Evolutionary conservation across 2,113 vertebrate genomes (phyloP), one percentile per base, ranked within the genome.

Genomic region (Beaufortia kweichowensis): DNA sequence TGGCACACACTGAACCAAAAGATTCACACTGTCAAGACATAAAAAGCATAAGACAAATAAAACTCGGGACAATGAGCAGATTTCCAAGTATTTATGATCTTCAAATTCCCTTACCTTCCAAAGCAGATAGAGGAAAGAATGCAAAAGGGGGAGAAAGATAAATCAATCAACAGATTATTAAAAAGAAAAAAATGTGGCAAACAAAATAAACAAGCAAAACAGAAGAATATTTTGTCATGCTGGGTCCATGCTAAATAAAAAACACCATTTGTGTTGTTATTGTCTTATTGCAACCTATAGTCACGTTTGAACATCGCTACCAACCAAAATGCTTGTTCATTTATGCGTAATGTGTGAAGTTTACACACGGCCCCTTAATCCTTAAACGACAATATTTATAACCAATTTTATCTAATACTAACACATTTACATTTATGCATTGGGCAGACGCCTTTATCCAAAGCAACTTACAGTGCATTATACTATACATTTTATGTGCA

Each of bases 91-190:
- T 57, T 66, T 59, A 65, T 14, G 53, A 81, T 76, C 83, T 81
- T 83, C 63, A 72, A 77, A 68, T 50, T 79, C 80, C 79, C 90
- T 92, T 92, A 92, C 91, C 90, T 92, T 91, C 83, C 86, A 81
- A 84, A 85, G 78, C 19, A 65, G 66, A 86, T 79, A 83, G 88
- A 89, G 82, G 75, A 87, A 88, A 83, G 79, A 85, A 83, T 82
- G 84, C 84, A 83, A 84, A 81, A 81, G 85, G 84, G 68, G 84
- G 80, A 84, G 77, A 65, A 65, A 75, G 62, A 89, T 84, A 86
- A 74, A 84, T 85, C 77, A 82, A 80, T 66, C 76, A 56, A 53
- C 15, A 19, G 35, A 33, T 78, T 61, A 60, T 84, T 59, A 70
- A 73, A 75, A 65, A 21, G 6, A 57, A 64, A 72, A 76, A 69